Percentiles rank a stretch among this genome's conserved stretches.
phyloP scores from a whole-genome alignment of 1,140 invertebrate genomes.

The Pissodes strobi region DNA sequence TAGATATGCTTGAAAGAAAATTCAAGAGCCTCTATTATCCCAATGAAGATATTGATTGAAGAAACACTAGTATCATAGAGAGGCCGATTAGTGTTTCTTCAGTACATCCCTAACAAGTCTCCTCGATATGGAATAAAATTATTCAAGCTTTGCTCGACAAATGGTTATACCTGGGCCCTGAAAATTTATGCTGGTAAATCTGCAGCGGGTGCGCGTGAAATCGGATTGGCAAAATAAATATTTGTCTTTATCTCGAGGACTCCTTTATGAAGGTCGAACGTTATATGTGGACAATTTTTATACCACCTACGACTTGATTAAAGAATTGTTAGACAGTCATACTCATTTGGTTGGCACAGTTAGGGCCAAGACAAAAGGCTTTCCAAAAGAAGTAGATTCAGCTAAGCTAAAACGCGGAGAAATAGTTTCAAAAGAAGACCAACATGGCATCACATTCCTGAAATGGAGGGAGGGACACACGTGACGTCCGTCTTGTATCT shows the following conservation, averaged over 20 bases:
- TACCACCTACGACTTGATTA: constrained; percentile 17
- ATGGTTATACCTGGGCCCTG: constrained; percentile 48
- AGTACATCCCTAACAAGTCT: constrained; percentile 23
- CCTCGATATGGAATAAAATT: constrained; percentile 47
- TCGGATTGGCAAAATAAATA: constrained; percentile 8
- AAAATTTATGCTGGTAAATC: constrained; percentile 50
- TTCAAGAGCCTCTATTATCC: constrained; percentile 13
- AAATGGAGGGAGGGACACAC: background rate
- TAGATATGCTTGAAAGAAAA: constrained; percentile 22
- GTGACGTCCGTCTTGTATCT: background rate
- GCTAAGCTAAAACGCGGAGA: background rate
- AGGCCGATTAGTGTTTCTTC: constrained; percentile 31
- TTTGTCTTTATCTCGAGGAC: background rate
- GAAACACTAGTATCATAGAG: constrained; percentile 51
- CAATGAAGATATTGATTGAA: constrained; percentile 19
- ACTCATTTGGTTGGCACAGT: background rate
- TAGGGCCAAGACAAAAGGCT: background rate
- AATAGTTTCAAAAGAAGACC: background rate
- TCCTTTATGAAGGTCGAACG: constrained; percentile 22
- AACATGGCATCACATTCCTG: background rate
- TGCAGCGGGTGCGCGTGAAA: constrained; percentile 37
- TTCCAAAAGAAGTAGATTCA: background rate
- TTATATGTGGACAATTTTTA: constrained; percentile 51
- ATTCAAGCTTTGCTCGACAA: constrained; percentile 48
- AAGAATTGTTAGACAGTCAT: background rate